Conservation (phyloP, 1,140 invertebrate genomes). For the Elymnias hypermnestra region DNA sequence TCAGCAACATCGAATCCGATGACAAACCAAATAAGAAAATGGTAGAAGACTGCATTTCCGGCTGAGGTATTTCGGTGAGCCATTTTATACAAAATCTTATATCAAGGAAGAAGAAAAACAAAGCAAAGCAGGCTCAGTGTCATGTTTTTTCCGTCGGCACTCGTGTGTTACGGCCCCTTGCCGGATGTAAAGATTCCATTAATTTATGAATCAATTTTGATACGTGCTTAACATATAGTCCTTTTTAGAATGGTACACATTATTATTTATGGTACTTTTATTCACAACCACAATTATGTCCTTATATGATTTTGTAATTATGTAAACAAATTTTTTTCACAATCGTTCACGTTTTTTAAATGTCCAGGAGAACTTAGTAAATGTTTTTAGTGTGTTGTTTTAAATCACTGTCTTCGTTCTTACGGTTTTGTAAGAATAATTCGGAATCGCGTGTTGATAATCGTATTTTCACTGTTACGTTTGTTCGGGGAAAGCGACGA, state of each 20-base stretch:
- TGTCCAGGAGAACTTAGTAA: conserved; percentile 15
- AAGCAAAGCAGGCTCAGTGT: conserved; percentile 64
- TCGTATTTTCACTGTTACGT: conserved; percentile 60
- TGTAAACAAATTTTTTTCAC: conserved; percentile 45
- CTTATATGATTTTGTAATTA: conserved; percentile 34
- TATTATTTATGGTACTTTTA: conserved; percentile 25
- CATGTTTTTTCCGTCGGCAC: conserved; percentile 73
- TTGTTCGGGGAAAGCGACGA: conserved; percentile 50
- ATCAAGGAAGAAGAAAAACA: conserved; percentile 73
- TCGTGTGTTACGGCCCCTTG: conserved; percentile 60
- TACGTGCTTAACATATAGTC: conserved; percentile 56
- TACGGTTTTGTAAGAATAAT: too few species aligned
- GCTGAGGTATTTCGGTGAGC: conserved; percentile 43
- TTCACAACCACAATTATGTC: conserved; percentile 24
- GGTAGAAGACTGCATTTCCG: conserved; percentile 47
- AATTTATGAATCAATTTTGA: conserved; percentile 66
- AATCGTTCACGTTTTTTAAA: conserved; percentile 32
- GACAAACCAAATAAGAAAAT: conserved; percentile 64
- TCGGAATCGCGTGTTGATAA: conserved; percentile 53
- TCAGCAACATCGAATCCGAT: conserved; percentile 68
- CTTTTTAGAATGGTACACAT: conserved; percentile 43
- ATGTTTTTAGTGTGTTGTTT: neutral
- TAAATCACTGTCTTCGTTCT: neutral
- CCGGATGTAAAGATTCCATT: conserved; percentile 70
- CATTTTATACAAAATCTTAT: conserved; percentile 66